phyloP scores from a whole-genome alignment of 2,797 vertebrate genomes.

The Myotis vivesi region DNA sequence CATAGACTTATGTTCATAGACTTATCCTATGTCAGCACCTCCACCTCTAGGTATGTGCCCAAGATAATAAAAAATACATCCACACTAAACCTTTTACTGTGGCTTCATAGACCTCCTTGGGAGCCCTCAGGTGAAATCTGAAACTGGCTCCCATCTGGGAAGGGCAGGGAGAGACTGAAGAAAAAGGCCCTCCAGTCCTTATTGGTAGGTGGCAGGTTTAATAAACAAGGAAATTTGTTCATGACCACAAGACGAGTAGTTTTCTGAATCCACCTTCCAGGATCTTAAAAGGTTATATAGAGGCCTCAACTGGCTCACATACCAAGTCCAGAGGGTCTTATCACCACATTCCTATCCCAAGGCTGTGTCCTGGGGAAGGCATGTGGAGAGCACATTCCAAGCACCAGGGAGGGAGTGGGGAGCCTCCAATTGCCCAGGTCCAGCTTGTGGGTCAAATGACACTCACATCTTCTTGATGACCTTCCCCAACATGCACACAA shows the following conservation, averaged over 20 bases:
- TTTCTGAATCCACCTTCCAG: neutral
- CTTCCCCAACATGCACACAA: neutral
- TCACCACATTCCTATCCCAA: neutral
- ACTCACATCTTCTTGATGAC: neutral
- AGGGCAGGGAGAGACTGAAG: neutral
- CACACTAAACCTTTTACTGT: neutral
- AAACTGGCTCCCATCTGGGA: too few species aligned
- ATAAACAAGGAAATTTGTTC: neutral
- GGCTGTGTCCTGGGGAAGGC: neutral
- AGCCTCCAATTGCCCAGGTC: neutral
- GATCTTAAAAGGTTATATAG: neutral
- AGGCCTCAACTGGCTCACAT: neutral
- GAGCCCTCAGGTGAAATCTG: neutral
- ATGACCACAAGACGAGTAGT: neutral
- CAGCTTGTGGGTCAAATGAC: neutral
- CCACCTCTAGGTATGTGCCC: neutral
- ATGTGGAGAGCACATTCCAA: neutral
- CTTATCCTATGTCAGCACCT: neutral
- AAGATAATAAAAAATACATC: neutral
- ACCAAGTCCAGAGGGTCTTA: neutral
- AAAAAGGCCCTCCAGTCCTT: neutral
- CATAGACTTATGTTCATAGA: too few species aligned
- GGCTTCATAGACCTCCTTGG: neutral
- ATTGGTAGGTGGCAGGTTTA: neutral
- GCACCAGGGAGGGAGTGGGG: neutral